Percentiles rank a stretch among this genome's conserved stretches.
phyloP scores from a whole-genome alignment of 2,797 vertebrate genomes.

The Borostomias antarcticus region DNA sequence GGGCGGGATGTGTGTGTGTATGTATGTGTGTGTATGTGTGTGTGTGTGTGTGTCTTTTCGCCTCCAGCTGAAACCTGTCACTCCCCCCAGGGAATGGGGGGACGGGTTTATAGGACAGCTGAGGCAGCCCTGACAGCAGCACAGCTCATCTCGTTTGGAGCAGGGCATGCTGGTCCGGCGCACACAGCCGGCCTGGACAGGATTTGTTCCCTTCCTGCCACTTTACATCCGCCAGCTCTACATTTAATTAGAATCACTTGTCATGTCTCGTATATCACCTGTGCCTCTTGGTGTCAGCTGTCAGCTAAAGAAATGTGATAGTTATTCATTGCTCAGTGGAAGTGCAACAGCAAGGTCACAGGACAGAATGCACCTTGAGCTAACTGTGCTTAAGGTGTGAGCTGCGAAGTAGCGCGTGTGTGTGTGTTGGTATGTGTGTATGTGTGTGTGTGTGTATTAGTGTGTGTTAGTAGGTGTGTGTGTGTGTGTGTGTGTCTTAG shows the following conservation, averaged over 20 bases:
- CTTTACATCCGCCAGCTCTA: slow-evolving; percentile 82
- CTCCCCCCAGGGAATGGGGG: slow-evolving; percentile 66
- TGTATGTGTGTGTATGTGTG: not conserved
- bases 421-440: slow-evolving; percentile 28
- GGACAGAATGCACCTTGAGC: slow-evolving; percentile 77
- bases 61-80: slow-evolving; percentile 82
- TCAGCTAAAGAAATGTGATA: slow-evolving; percentile 84
- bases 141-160: slow-evolving; percentile 73
- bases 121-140: slow-evolving; percentile 77
- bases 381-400: slow-evolving; percentile 72
- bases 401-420: no score
- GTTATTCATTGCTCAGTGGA: slow-evolving; percentile 80
- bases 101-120: slow-evolving; percentile 73
- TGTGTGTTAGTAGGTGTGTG: slow-evolving; percentile 1
- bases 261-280: slow-evolving; percentile 87
- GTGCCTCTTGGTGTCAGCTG: slow-evolving; percentile 82
- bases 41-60: slow-evolving; percentile 61
- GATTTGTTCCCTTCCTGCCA: slow-evolving; percentile 83
- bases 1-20: slow-evolving; percentile 55
- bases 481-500: not conserved
- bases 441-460: slow-evolving; percentile 20
- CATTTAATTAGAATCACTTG: slow-evolving; percentile 87
- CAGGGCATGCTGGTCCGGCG: slow-evolving; percentile 65
- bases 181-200: slow-evolving; percentile 71
- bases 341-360: slow-evolving; percentile 81